These are phyloP conservation scores for Oreonectes daqikongensis DNA, from an alignment of 2,797 vertebrate genomes.

Conservation along the genomic window DNA sequence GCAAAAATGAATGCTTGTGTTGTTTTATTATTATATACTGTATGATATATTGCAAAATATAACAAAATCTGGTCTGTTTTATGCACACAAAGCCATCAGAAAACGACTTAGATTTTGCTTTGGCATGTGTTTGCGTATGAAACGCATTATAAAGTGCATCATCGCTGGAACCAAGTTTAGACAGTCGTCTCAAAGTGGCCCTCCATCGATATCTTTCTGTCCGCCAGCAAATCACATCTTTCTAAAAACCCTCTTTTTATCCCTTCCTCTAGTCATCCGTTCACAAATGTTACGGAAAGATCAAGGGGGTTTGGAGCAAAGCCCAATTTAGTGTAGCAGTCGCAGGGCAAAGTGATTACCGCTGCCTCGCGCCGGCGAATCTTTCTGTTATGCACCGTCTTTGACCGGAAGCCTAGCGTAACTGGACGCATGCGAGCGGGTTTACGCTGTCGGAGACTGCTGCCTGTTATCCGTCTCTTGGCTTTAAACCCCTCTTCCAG, in stretches of 20 bases:
- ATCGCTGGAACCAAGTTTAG: slow-evolving; percentile 4
- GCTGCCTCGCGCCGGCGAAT: slow-evolving; percentile 1
- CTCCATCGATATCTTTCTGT: neutral
- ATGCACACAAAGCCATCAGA: too few species aligned
- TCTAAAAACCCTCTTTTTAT: slow-evolving; percentile 50
- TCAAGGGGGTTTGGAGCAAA: slow-evolving; percentile 49
- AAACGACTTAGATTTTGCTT: too few species aligned
- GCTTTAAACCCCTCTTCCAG: slow-evolving; percentile 31
- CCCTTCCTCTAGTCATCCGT: slow-evolving; percentile 17
- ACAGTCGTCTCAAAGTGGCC: neutral
- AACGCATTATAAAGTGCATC: neutral
- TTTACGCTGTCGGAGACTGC: neutral
- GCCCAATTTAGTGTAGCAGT: slow-evolving; percentile 47
- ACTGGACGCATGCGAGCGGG: neutral
- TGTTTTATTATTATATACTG: too few species aligned
- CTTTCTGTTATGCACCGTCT: neutral
- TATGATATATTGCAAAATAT: too few species aligned
- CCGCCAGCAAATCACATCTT: slow-evolving; percentile 55
- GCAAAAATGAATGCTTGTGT: too few species aligned
- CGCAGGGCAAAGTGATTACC: slow-evolving; percentile 44
- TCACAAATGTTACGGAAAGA: slow-evolving; percentile 62
- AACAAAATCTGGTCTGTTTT: too few species aligned
- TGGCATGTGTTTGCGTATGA: too few species aligned
- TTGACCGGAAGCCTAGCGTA: neutral
- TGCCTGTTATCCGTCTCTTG: slow-evolving; percentile 7